These are phyloP conservation scores for Chanos chanos DNA, from an alignment of 2,797 vertebrate genomes.

Conservation along the genomic window DNA sequence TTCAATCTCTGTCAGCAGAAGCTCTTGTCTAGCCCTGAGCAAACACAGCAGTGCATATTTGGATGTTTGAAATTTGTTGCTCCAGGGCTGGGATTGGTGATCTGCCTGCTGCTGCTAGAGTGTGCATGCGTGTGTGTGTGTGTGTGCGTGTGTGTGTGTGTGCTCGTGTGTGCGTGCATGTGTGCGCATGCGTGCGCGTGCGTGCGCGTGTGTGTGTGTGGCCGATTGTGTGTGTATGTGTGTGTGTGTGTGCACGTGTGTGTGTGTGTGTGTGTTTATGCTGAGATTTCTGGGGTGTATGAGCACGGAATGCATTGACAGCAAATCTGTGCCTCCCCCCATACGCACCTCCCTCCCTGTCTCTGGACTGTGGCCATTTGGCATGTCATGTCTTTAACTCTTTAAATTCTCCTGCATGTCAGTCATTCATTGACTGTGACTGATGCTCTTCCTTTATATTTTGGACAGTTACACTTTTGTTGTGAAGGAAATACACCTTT, in stretches of 20 bases:
- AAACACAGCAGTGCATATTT: constrained; percentile 63
- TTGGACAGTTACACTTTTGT: background rate
- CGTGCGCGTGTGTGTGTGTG: constrained; percentile 19
- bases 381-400: background rate
- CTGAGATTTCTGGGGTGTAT: background rate
- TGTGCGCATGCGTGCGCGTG: constrained; percentile 7
- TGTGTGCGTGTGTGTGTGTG: background rate
- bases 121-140: constrained; percentile 23
- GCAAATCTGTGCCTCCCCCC: constrained; percentile 23
- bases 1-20: constrained; percentile 50
- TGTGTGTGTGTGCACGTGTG: background rate
- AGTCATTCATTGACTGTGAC: background rate
- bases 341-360: constrained; percentile 33
- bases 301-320: constrained; percentile 48
- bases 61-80: constrained; percentile 67
- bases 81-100: constrained; percentile 68
- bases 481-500: background rate
- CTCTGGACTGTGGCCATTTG: too few relatives aligned
- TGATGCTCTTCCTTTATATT: constrained; percentile 1
- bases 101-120: constrained; percentile 30
- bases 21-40: constrained; percentile 56
- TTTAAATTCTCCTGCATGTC: background rate
- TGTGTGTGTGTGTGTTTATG: background rate
- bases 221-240: constrained; percentile 10
- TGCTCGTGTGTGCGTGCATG: constrained; percentile 14